Base-by-base conservation (phyloP, 2,888 invertebrate species). In the Heteropelma amictum region DNA sequence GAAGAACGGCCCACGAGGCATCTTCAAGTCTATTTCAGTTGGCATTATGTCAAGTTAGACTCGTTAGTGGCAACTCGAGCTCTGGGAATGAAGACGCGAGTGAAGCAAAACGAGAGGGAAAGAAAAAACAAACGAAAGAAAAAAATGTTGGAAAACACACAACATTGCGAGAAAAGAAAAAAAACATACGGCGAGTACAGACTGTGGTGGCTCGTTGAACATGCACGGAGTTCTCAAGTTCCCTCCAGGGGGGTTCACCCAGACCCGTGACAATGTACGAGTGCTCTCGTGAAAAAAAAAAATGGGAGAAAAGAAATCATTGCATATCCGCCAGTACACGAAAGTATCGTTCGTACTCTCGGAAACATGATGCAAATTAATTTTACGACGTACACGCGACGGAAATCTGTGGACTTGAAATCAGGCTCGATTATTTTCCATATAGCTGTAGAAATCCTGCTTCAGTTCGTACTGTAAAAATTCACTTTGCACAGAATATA, bases 21-120 rank as follows among this genome's bases (percentile, higher is more conserved):
- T 86, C 86, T 86, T 86, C 85, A 87, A 87, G 86, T 84, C 86
- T 85, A 85, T 87, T 87, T 85, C 85, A 86, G 87, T 83, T 83
- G 85, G 84, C 84, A 88, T 89, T 89, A 89, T 86, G 89, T 88
- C 88, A 87, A 87, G 87, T 89, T 88, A 88, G 88, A 82, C 87
- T 88, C 88, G 87, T 88, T 88, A 88, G 85, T 79, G 78, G 81
- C 81, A 80, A 82, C 84, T 86, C 82, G 80, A 83, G 84, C 79
- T 75, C 71, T 65, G 60, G 26, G 56, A 58, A 47, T 8, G 40
- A 42, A 17, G 35, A 19, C 42, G 26, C 14, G 65, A 60, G 45
- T 14, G 14, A 17, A 49, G 54, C 79, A 82, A 86, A 60, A 47
- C 30, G 30, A 33, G 14, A 53, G 10, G 28, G 79, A 82, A 85